Base-by-base conservation (phyloP, 2,888 invertebrate species). In the Siphlonurus alternatus region DNA sequence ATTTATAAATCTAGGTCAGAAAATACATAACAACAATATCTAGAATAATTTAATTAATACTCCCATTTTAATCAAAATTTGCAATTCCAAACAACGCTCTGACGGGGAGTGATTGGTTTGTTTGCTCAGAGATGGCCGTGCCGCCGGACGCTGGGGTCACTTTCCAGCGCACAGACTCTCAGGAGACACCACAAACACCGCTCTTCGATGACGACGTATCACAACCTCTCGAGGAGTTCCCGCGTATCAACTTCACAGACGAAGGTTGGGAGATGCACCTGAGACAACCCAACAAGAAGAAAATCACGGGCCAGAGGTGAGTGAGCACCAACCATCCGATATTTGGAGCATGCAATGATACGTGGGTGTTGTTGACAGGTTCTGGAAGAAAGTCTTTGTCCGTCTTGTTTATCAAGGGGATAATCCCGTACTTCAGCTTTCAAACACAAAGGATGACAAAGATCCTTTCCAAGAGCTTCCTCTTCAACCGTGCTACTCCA, bases 261-360 rank as follows among this genome's bases (percentile, higher is more conserved):
- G 87, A 91, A 23, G 95, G 95, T 24, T 99, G 97, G 96, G 95
- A 96, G 73, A 89, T 98, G 88, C 91, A 95, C 70, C 78, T 97
- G 63, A 82, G 98, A 1, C 95, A 96, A 74, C 96, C 96, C 1
- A 93, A 93, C 73, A 96, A 96, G 76, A 96, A 96, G 81, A 95
- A 94, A 76, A 92, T 94, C 66, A 94, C 94, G 0, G 93, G 92
- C 0, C 93, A 93, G 73, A 81, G 87, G 81, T 82, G 69, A 64
- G 65, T 23, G 59, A 67, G 73, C 59, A n/a, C n/a, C n/a, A n/a
- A n/a, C n/a, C n/a, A n/a, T n/a, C 15, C 38, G 38, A 38, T 5
- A 38, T 38, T 38, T 38, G 15, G 38, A 38, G 5, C 5, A 10
- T 38, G 15, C 15, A 38, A 38, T 15, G 5, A 38, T 38, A 15